Base-by-base conservation (phyloP, 2,113 vertebrate genomes). In the Dascyllus trimaculatus region DNA sequence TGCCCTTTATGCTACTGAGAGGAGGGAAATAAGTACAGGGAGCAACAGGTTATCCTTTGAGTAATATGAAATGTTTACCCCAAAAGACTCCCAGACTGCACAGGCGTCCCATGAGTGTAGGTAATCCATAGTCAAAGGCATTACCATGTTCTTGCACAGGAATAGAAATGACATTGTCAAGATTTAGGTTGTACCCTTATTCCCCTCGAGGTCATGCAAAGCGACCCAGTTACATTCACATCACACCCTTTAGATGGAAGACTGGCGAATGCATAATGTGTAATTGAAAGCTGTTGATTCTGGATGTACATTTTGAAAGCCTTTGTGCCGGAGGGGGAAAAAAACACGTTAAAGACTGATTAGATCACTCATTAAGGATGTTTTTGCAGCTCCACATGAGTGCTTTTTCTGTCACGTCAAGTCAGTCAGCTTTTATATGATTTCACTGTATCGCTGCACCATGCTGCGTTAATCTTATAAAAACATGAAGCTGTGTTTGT, bases 381-480 rank as follows among this genome's bases (percentile, higher is more conserved):
- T 53, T 74, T 58, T 24, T 24, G 38, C 45, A 24, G 15, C 11
- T 15, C 59, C 21, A 2, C 6, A 14, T 32, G 40, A 64, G 57
- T 45, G 45, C 40, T 64, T 84, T 73, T 73, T 35, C 40, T 65
- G 67, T 73, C 45, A 78, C 72, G 40, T 71, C 58, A 70, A 66
- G 26, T 69, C 57, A 69, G 49, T 58, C 66, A 57, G 57, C 54
- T 52, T 75, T 89, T 70, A 85, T 56, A 25, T 59, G 75, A 75
- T 80, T 87, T 84, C 69, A 80, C 71, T 66, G 79, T 25, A 57
- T 56, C 25, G 56, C 9, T 63, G 71, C 80, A 35, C 74, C 77
- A 65, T 53, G 80, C 71, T 73, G 69, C 79, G 67, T 43, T 85
- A 69, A 86, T 84, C 82, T 76, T 57, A 76, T 81, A 64, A 88